Evolutionary conservation across 2,888 invertebrate genomes (phyloP), one percentile per base, ranked within the genome.

Genomic region (Steinernema hermaphroditum): DNA sequence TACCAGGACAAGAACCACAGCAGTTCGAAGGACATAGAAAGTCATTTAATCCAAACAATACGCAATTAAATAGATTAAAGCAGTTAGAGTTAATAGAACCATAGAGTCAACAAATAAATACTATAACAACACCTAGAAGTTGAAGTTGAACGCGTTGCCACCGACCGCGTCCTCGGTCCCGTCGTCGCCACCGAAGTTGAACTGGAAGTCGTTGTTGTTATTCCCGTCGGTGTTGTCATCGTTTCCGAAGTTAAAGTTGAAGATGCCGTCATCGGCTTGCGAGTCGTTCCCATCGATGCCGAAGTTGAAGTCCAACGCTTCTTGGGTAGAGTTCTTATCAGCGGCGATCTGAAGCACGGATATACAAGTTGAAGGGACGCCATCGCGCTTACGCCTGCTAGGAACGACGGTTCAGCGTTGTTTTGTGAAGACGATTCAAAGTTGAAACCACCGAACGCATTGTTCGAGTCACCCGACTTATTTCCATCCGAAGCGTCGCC

Each of bases 241-340:
- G 6, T 29, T 27, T 22, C 32, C 62, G 9, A 62, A 62, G 16
- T n/a, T n/a, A n/a, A 62, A 27, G 62, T 62, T 62, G 62, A 62
- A 62, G 32, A 62, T 27, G 9, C 62, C 62, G 14, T 19, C 34
- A 14, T 62, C 62, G 19, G 14, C 29, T 32, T 62, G 62, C 16
- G 62, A 16, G 2, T 62, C 29, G 32, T 62, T 62, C 16, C 19
- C 62, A 16, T 29, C 29, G 8, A 22, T 12, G 6, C 16, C 32
- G 62, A 62, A 62, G 62, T 62, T 62, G 62, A 62, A 62, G 16
- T 27, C 62, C 8, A 62, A 62, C 4, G 22, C 34, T 2, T 24
- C 62, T n/a, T 62, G 62, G 8, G 62, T 27, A 1, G 62, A 29
- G n/a, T 62, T 29, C 6, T 29, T 32, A 27, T 62, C 16, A 19